Percentiles rank a stretch among this genome's conserved stretches.
Evolutionary conservation across 2,797 vertebrate genomes (phyloP).

Genomic region (Epinephelus coioides): DNA sequence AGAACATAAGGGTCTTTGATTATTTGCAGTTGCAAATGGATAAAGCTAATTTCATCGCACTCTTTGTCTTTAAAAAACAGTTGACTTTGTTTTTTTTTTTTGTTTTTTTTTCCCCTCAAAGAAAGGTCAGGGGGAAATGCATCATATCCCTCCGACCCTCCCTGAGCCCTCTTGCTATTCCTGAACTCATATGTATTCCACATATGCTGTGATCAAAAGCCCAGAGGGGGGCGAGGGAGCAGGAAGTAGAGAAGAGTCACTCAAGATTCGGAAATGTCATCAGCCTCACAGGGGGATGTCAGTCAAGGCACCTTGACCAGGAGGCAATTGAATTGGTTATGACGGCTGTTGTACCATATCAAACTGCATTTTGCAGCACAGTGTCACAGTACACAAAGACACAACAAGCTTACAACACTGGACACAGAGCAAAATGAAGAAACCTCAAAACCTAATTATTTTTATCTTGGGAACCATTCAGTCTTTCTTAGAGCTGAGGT

Average conservation of each 20-base stretch:
- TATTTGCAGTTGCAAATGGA: constrained; percentile 43
- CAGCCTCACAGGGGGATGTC: constrained; percentile 63
- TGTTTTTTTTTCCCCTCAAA: neutral
- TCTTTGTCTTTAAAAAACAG: constrained; percentile 38
- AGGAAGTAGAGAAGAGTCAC: constrained; percentile 55
- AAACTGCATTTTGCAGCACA: constrained; percentile 61
- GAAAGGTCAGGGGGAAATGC: constrained; percentile 64
- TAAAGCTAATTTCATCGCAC: constrained; percentile 49
- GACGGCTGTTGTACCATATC: constrained; percentile 60
- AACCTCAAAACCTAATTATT: constrained; percentile 28
- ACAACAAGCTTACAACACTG: neutral
- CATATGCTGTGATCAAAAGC: constrained; percentile 51
- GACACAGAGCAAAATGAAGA: constrained; percentile 7
- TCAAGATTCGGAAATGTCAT: constrained; percentile 74
- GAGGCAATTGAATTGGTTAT: constrained; percentile 59
- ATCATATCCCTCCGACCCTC: constrained; percentile 38
- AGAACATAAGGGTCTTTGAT: constrained; percentile 27
- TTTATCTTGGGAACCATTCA: neutral
- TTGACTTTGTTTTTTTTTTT: constrained; percentile 27
- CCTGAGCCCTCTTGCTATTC: constrained; percentile 27
- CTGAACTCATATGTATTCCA: constrained; percentile 68
- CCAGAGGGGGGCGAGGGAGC: constrained; percentile 44
- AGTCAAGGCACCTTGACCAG: constrained; percentile 65
- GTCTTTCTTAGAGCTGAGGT: constrained; percentile 1
- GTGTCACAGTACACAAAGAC: constrained; percentile 38